Conservation (phyloP, 1,140 invertebrate species). For the Macrosteles quadrilineatus region DNA sequence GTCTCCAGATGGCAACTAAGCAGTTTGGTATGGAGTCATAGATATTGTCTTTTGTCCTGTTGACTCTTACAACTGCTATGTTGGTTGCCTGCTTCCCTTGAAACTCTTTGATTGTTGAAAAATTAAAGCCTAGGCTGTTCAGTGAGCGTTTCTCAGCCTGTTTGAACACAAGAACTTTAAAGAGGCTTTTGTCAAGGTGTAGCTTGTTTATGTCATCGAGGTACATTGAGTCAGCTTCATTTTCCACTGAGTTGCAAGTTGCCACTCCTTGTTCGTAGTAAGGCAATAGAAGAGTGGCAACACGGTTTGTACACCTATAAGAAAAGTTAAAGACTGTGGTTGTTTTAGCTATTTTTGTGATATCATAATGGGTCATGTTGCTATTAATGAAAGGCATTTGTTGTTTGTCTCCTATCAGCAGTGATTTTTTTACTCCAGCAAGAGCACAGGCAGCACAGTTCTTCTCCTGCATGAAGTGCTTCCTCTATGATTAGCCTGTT, state of each 20-base stretch:
- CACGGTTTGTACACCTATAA: not conserved
- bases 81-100: not conserved
- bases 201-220: too few species aligned
- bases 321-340: not conserved
- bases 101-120: not conserved
- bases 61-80: too few species aligned
- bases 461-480: not conserved
- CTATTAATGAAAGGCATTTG: not conserved
- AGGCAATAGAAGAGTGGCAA: not conserved
- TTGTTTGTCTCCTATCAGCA: not conserved
- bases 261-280: not conserved
- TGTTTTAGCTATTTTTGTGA: not conserved
- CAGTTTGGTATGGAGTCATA: too few species aligned
- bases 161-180: too few species aligned
- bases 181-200: too few species aligned
- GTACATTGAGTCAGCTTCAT: too few species aligned
- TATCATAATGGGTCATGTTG: not conserved
- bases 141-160: too few species aligned
- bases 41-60: too few species aligned
- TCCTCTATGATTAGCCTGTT: not conserved
- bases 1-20: not conserved
- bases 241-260: too few species aligned
- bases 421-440: not conserved
- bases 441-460: not conserved
- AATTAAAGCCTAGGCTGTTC: too few species aligned